These are phyloP conservation scores for Amblyornis subalaris DNA, from an alignment of 2,113 vertebrate genomes.

Conservation along the genomic window DNA sequence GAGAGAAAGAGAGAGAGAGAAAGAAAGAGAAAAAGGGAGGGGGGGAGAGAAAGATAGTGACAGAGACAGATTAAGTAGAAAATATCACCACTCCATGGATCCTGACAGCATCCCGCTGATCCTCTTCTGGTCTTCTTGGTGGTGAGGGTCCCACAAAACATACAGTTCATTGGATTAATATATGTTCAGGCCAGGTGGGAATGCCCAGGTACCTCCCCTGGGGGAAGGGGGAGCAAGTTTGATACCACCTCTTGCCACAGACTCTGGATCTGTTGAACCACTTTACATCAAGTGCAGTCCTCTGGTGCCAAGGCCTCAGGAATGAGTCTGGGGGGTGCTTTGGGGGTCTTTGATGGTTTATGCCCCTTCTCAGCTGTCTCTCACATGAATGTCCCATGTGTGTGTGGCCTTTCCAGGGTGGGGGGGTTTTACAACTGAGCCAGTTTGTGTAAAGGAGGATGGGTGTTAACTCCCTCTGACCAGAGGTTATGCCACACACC, in stretches of 20 bases:
- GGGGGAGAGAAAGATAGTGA: background rate
- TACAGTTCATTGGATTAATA: background rate
- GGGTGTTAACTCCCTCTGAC: background rate
- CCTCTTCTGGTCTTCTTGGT: background rate
- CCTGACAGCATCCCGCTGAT: background rate
- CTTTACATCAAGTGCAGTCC: background rate
- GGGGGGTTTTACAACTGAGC: background rate
- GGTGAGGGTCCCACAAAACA: background rate
- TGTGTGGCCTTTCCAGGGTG: background rate
- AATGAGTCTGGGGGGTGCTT: background rate
- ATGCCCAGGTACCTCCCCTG: background rate
- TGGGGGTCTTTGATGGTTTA: background rate
- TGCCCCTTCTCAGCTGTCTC: background rate
- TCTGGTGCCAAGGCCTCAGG: background rate
- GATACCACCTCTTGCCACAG: background rate
- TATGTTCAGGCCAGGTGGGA: background rate
- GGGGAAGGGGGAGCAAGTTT: background rate
- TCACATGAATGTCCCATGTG: background rate
- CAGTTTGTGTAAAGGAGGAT: background rate
- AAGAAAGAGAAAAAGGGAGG: background rate
- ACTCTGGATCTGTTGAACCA: background rate
- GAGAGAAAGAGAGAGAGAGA: background rate
- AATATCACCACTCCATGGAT: background rate
- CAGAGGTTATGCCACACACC: background rate
- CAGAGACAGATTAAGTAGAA: background rate